Base-by-base conservation (phyloP, 2,113 vertebrate species). In the Origma solitaria region DNA sequence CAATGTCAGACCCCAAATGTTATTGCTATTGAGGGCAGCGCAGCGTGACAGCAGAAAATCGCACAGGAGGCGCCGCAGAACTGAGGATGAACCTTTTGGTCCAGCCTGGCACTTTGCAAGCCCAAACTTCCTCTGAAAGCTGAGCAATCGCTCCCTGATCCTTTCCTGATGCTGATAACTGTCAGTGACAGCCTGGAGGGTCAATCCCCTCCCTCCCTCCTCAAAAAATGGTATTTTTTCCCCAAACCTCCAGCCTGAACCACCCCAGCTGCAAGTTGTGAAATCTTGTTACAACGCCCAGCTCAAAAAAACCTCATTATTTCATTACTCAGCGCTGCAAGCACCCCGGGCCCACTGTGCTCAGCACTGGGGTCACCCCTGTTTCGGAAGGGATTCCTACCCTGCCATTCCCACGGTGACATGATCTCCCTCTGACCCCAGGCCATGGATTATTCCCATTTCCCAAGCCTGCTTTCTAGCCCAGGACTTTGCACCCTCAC, bases 1-100 rank as follows among this genome's bases (percentile, higher is more conserved):
- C 7, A 53, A 11, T 3, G 3, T 3, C 61, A 40, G 53, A 2
- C 49, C 40, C 35, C 2, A 0, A 0, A 2, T 16, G 50, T 27
- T 68, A 30, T 0, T 62, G 68, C 77, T 64, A 3, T 45, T 66
- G 12, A 58, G 47, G 82, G 13, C 75, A 22, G 1, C 0, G 23
- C 24, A 60, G 64, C 25, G 7, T 7, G 72, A n/a, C 17, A 15
- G 60, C 77, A 53, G 77, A 71, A 71, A 86, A 75, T 3, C 2
- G 4, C 62, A 12, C 0, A 0, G 81, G 64, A 73, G 66, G 21
- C 0, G 8, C 37, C 6, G 1, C 37, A 57, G 85, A 31, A 27
- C 2, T 1, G n/a, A 54, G 92, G 90, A 54, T 13, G 88, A 50
- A 42, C 40, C 45, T 70, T 25, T 1, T 16, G 4, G 4, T n/a